Percentiles rank a stretch among this genome's conserved stretches.
Conservation (phyloP, 2,888 invertebrate genomes). For the Cryptus armator region DNA sequence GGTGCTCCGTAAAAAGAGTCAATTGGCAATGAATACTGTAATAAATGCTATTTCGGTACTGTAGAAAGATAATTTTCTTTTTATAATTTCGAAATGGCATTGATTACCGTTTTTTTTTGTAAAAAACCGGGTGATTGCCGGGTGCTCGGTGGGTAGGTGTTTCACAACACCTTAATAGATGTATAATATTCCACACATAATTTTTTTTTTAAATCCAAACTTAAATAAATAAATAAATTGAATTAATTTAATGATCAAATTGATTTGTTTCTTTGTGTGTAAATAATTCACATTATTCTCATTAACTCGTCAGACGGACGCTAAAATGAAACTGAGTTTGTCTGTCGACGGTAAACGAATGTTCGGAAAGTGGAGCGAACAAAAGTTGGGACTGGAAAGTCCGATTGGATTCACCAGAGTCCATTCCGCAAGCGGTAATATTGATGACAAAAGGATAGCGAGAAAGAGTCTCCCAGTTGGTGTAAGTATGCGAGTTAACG, state of each 20-base stretch:
- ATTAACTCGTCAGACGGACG: slow-evolving; percentile 46
- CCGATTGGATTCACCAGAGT: slow-evolving; percentile 65
- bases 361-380: slow-evolving; percentile 76
- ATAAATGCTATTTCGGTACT: too few species aligned
- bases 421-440: slow-evolving; percentile 82
- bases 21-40: too few species aligned
- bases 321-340: slow-evolving; percentile 75
- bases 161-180: too few species aligned
- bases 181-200: too few species aligned
- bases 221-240: neutral
- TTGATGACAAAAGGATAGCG: slow-evolving; percentile 87
- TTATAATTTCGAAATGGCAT: too few species aligned
- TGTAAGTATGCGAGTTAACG: slow-evolving; percentile 4
- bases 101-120: too few species aligned
- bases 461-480: slow-evolving; percentile 85
- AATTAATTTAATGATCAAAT: neutral
- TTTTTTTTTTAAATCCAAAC: too few species aligned
- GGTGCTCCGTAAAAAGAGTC: too few species aligned
- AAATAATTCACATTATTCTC: neutral
- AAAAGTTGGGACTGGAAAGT: slow-evolving; percentile 76
- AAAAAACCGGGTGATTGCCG: too few species aligned
- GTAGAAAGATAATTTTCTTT: too few species aligned
- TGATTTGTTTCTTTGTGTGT: slow-evolving; percentile 19
- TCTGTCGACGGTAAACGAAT: slow-evolving; percentile 74
- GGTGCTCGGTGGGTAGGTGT: too few species aligned